These are phyloP conservation scores for Hemiprocne comata DNA, from an alignment of 2,113 vertebrate genomes.

Conservation along the genomic window DNA sequence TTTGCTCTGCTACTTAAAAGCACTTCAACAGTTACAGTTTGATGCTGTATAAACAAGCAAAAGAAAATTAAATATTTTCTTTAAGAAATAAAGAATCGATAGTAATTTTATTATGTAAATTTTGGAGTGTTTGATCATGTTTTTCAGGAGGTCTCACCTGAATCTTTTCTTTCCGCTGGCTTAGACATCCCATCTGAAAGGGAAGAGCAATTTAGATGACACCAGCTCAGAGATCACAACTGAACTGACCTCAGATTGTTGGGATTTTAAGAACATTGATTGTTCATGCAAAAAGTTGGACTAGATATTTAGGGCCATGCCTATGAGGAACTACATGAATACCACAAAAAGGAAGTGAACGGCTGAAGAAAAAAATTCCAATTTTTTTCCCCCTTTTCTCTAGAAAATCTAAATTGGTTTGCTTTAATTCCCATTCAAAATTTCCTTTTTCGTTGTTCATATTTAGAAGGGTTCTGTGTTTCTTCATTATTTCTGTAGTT, in stretches of 20 bases:
- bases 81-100: constrained; percentile 14
- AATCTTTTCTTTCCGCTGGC: constrained; percentile 92
- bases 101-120: neutral
- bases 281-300: neutral
- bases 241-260: neutral
- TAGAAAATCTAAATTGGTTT: neutral
- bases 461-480: neutral
- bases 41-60: neutral
- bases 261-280: neutral
- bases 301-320: neutral
- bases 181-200: constrained; percentile 93
- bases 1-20: neutral
- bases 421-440: neutral
- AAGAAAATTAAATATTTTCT: neutral
- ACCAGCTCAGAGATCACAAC: neutral
- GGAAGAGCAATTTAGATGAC: constrained; percentile 76
- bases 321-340: neutral
- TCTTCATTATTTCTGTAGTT: neutral
- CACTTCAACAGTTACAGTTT: neutral
- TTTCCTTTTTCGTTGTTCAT: neutral
- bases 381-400: neutral
- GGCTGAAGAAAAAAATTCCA: neutral
- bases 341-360: neutral
- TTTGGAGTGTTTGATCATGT: neutral
- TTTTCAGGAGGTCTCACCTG: constrained; percentile 83